Conservation (phyloP, 2,888 invertebrate species). For the Teleiodes luculella region DNA sequence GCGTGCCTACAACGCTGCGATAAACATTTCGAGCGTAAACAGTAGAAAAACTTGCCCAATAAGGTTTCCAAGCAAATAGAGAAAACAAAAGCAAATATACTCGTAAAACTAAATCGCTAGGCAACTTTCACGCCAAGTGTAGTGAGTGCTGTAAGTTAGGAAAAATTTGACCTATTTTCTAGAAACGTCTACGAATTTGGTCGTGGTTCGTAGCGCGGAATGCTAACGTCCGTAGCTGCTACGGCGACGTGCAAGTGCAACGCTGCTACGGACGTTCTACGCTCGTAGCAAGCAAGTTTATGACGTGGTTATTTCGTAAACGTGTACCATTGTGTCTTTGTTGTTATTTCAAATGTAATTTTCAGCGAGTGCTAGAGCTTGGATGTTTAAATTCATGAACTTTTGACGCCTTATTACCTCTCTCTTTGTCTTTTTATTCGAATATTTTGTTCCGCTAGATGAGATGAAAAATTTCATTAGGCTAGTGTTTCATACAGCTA, state of each 20-base stretch:
- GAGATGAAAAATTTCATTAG: no score
- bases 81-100: constrained; percentile 4
- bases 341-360: background rate
- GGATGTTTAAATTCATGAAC: background rate
- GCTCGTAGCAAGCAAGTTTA: constrained; percentile 21
- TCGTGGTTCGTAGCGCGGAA: constrained; percentile 15
- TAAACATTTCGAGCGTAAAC: background rate
- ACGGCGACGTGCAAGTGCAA: constrained; percentile 21
- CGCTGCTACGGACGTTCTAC: constrained; percentile 23
- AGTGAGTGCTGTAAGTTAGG: constrained; percentile 3
- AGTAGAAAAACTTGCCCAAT: constrained; percentile 9
- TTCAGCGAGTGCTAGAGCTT: background rate
- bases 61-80: constrained; percentile 7
- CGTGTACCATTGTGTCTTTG: background rate
- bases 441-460: no score
- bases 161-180: constrained; percentile 11
- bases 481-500: no score
- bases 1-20: background rate
- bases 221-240: constrained; percentile 13
- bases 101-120: constrained; percentile 7
- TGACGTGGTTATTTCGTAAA: constrained; percentile 12
- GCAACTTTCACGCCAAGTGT: constrained; percentile 10
- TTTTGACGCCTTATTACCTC: background rate
- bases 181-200: constrained; percentile 3
- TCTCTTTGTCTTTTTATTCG: no score